Evolutionary conservation across 2,888 invertebrate genomes (phyloP).

Genomic region (Drosophila algonquin): DNA sequence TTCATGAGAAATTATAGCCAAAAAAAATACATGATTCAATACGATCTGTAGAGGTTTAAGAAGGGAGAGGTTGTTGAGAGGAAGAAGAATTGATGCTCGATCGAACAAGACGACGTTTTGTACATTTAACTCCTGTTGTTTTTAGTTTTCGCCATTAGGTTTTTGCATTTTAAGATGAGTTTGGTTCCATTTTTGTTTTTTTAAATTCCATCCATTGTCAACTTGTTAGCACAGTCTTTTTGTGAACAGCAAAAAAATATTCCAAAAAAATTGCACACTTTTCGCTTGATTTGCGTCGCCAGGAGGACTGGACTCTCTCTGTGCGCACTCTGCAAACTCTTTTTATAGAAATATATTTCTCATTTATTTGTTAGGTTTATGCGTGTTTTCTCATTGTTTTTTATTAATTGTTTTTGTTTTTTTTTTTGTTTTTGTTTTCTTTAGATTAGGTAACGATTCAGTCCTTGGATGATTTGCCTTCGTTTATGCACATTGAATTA

Average conservation of each 20-base stretch:
- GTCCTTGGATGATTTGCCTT: conserved; percentile 39
- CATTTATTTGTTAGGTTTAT: conserved; percentile 8
- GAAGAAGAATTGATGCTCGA: conserved; percentile 20
- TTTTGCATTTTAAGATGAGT: conserved; percentile 38
- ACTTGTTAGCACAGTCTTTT: conserved; percentile 33
- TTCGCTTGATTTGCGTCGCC: conserved; percentile 8
- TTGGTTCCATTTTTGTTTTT: conserved; percentile 29
- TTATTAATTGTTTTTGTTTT: not conserved
- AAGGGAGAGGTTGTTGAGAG: conserved; percentile 35
- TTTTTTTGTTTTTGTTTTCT: conserved; percentile 7
- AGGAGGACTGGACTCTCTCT: not conserved
- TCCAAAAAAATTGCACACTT: conserved; percentile 47
- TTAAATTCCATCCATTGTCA: conserved; percentile 1
- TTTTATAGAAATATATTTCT: conserved; percentile 11
- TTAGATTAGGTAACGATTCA: conserved; percentile 27
- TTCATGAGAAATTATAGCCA: conserved; percentile 41
- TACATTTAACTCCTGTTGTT: conserved; percentile 17
- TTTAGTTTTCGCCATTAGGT: conserved; percentile 28
- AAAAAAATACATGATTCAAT: conserved; percentile 30
- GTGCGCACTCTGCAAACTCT: conserved; percentile 1
- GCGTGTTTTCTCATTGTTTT: conserved; percentile 4
- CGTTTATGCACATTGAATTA: conserved; percentile 25
- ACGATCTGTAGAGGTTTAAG: conserved; percentile 30
- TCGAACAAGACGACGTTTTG: conserved; percentile 62
- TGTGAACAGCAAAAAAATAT: conserved; percentile 47